A percentile compares a stretch with the other conserved stretches of the same genome.
phyloP scores from a whole-genome alignment of 2,888 invertebrate genomes.

The Agrypnus murinus region DNA sequence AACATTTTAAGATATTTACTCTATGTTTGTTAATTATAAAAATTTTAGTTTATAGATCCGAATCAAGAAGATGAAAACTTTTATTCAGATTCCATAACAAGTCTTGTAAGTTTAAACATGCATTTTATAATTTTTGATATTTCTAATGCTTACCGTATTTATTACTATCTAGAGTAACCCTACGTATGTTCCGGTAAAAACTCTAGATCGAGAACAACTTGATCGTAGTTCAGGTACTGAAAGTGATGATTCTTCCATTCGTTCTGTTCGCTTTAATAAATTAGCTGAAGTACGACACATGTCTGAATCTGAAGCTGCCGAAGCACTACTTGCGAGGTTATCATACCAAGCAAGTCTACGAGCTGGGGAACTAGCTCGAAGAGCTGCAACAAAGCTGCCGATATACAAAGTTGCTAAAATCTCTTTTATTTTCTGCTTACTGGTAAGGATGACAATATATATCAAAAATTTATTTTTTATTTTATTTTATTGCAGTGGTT shows the following conservation, averaged over 20 bases:
- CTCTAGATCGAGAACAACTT: constrained; percentile 74
- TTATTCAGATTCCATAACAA: constrained; percentile 80
- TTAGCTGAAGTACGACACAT: constrained; percentile 92
- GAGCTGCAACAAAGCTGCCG: constrained; percentile 85
- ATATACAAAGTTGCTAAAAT: constrained; percentile 86
- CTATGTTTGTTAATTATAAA: not conserved
- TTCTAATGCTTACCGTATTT: not conserved
- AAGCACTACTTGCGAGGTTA: constrained; percentile 92
- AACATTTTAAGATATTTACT: constrained; percentile 45
- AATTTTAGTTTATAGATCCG: constrained; percentile 79
- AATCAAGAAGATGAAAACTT: constrained; percentile 87
- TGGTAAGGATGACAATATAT: constrained; percentile 76
- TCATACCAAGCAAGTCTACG: constrained; percentile 95
- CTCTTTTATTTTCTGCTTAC: constrained; percentile 88
- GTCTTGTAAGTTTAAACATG: constrained; percentile 73
- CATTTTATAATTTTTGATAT: too few relatives aligned
- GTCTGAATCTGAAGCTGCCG: constrained; percentile 93
- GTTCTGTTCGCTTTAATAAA: constrained; percentile 89
- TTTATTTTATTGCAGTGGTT: constrained; percentile 85
- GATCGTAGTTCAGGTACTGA: constrained; percentile 82
- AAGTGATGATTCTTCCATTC: constrained; percentile 88
- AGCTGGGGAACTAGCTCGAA: constrained; percentile 85
- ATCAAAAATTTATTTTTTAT: constrained; percentile 1
- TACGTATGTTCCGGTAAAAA: constrained; percentile 92
- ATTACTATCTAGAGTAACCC: constrained; percentile 83